phyloP scores from a whole-genome alignment of 2,113 vertebrate species.

The Physeter macrocephalus region DNA sequence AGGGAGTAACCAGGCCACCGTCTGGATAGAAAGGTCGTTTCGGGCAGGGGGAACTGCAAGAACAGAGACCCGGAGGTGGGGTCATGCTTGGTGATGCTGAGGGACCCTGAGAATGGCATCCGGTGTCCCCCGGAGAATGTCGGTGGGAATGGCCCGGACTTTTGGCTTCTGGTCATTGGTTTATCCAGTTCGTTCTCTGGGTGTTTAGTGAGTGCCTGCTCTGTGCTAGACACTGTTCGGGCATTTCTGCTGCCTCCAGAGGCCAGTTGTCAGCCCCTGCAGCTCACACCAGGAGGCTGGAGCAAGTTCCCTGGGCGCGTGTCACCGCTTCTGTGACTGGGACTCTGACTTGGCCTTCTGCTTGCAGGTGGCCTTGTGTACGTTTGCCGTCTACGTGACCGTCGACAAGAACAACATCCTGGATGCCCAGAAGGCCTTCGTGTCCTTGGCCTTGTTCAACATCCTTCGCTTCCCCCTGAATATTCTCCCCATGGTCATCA shows the following conservation, averaged over 20 bases:
- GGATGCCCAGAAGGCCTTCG: constrained; percentile 94
- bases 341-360: not conserved
- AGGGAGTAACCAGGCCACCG: rapidly evolving
- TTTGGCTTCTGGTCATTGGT: too few species aligned
- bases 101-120: rapidly evolving
- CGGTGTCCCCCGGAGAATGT: rapidly evolving
- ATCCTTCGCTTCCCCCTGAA: constrained; percentile 95
- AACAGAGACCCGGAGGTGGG: rapidly evolving
- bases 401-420: constrained; percentile 82
- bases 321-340: not conserved
- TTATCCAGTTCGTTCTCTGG: not conserved
- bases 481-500: constrained; percentile 98
- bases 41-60: not conserved
- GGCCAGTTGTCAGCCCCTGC: rapidly evolving
- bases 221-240: not conserved
- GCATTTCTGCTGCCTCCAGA: rapidly evolving
- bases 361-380: constrained; percentile 85
- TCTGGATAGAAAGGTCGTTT: too few species aligned
- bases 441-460: constrained; percentile 94
- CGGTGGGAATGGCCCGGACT: not conserved
- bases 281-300: rapidly evolving
- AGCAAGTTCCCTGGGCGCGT: rapidly evolving
- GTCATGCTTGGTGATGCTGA: rapidly evolving
- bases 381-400: constrained; percentile 88
- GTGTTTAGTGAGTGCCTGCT: not conserved